Evolutionary conservation across 2,888 invertebrate species (phyloP), one percentile per base, ranked within the genome.

Genomic region (Rhingia rostrata): DNA sequence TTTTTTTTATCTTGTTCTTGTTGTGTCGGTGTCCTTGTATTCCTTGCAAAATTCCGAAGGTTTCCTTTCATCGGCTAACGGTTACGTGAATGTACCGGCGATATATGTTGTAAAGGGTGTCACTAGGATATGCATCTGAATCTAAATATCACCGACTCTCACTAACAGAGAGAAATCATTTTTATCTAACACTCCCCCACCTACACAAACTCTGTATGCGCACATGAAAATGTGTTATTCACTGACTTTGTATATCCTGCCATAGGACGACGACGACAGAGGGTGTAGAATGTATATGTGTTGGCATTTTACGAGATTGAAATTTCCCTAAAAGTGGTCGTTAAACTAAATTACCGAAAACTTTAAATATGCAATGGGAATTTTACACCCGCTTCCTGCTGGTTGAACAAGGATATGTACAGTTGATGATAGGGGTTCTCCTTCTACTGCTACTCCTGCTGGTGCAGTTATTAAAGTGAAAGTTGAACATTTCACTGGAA

Each of bases 291-390:
- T 39, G 41, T n/a, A 41, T 32, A 33, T 72, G 30, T 60, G 58
- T 66, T 67, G 79, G 64, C 6, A 84, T 66, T 73, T 73, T 69
- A 74, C 43, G 74, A 75, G 80, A 80, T 84, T 80, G 84, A 74
- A 80, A 75, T 80, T 84, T 75, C 70, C 54, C 74, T 61, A 60
- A 80, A 84, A 84, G 47, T 80, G 80, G 63, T 84, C 75, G 84
- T 84, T 84, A 80, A 84, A 80, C 74, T 61, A 84, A 80, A 84
- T 84, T 69, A 66, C 74, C 72, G 61, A 83, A 60, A 79, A 83
- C 79, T 84, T 84, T 79, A 84, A 84, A 79, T 79, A 83, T 64
- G 43, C 51, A 81, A 64, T 58, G 79, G 37, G 72, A 64, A 70
- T 69, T 78, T 78, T 69, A 63, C 78, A 78, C 78, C 67, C 60